A percentile compares a stretch with the other conserved stretches of the same genome.
phyloP scores from a whole-genome alignment of 1,140 invertebrate genomes.

The Riptortus pedestris region DNA sequence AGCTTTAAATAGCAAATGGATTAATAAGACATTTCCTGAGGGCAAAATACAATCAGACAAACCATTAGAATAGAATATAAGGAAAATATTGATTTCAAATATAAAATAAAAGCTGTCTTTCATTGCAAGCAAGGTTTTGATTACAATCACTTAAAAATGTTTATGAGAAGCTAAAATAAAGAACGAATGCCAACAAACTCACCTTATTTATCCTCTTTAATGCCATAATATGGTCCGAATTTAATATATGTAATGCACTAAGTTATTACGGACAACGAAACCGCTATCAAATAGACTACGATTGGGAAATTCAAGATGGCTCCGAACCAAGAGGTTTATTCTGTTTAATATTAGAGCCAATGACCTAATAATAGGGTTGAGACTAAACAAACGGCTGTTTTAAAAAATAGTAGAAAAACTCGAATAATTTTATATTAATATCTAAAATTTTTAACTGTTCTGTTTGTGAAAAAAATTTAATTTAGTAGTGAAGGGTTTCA shows the following conservation, averaged over 20 bases:
- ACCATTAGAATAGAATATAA: not conserved
- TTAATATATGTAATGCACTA: constrained; percentile 41
- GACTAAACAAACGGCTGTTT: not conserved
- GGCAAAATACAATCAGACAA: too few species aligned
- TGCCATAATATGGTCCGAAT: constrained; percentile 64
- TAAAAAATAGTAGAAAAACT: not conserved
- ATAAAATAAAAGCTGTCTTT: constrained; percentile 14
- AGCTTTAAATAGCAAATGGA: too few species aligned
- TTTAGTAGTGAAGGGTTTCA: too few species aligned
- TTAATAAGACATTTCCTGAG: too few species aligned
- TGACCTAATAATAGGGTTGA: constrained; percentile 23
- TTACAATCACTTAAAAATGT: not conserved
- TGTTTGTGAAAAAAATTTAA: too few species aligned
- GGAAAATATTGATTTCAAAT: constrained; percentile 8
- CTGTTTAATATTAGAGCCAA: constrained; percentile 24
- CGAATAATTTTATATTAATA: not conserved
- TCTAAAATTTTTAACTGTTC: too few species aligned
- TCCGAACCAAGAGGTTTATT: constrained; percentile 30
- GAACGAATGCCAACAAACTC: constrained; percentile 38
- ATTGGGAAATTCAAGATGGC: constrained; percentile 48
- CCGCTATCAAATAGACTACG: constrained; percentile 44
- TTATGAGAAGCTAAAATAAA: constrained; percentile 14
- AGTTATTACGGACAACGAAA: constrained; percentile 41
- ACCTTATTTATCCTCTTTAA: constrained; percentile 95
- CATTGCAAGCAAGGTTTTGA: not conserved